Evolutionary conservation across 1,140 invertebrate species (phyloP).

Genomic region (Dendrolimus punctatus): DNA sequence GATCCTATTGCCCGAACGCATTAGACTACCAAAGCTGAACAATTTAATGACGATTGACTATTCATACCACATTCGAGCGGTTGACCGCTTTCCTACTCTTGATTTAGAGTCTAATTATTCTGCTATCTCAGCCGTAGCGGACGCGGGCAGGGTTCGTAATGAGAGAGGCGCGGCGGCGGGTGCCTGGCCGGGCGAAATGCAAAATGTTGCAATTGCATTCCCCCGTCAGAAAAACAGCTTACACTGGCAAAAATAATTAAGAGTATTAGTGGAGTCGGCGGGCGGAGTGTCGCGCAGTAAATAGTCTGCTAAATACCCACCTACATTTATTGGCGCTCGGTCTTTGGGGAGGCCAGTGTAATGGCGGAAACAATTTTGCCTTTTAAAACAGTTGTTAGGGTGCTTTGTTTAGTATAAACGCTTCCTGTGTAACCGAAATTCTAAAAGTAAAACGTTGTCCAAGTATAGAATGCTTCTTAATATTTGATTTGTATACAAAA

Average conservation of each 20-base stretch:
- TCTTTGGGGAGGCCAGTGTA: conserved; percentile 40
- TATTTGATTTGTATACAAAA: too few species aligned
- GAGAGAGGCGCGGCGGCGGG: conserved; percentile 31
- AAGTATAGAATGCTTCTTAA: neutral
- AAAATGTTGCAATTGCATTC: conserved; percentile 66
- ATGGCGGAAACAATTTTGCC: conserved; percentile 56
- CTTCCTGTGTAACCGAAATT: conserved; percentile 13
- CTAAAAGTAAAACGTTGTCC: conserved; percentile 8
- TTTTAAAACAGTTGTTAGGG: conserved; percentile 48
- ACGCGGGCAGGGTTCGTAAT: conserved; percentile 53
- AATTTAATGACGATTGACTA: conserved; percentile 70
- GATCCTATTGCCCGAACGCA: conserved; percentile 33
- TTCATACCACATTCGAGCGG: conserved; percentile 65
- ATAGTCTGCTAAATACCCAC: conserved; percentile 65
- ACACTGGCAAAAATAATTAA: conserved; percentile 70
- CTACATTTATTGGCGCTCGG: conserved; percentile 62
- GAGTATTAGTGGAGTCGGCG: conserved; percentile 63
- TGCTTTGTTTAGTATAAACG: conserved; percentile 45
- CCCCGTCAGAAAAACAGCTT: conserved; percentile 67
- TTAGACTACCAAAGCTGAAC: conserved; percentile 68
- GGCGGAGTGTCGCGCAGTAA: conserved; percentile 60
- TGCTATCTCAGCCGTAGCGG: conserved; percentile 57
- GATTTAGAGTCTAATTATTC: conserved; percentile 69
- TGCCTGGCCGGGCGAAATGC: conserved; percentile 35
- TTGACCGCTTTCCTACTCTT: conserved; percentile 63